Conservation (phyloP, 2,113 vertebrate species). For the Bubo bubo region DNA sequence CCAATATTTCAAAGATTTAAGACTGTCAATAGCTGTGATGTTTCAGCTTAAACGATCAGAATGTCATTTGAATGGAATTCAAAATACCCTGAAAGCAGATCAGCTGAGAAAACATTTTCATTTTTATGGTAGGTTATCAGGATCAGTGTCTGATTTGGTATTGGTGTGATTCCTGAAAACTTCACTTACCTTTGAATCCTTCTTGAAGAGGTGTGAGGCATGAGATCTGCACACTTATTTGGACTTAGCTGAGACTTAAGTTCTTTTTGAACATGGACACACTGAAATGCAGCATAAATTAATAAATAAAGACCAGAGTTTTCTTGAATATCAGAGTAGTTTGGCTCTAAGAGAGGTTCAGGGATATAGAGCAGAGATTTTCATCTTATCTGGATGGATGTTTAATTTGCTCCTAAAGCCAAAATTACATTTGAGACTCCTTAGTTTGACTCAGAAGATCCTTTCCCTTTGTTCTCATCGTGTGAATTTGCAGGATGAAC, state of each 20-base stretch:
- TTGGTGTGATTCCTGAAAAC: not conserved
- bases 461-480: not conserved
- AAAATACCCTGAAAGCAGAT: not conserved
- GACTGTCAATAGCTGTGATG: not conserved
- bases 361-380: not conserved
- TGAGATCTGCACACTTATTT: not conserved
- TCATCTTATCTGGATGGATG: not conserved
- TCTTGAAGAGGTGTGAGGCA: not conserved
- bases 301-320: not conserved
- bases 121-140: not conserved
- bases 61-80: not conserved
- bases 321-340: not conserved
- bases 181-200: not conserved
- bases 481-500: not conserved
- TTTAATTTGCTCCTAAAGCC: constrained; percentile 7
- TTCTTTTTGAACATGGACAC: not conserved
- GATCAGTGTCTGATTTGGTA: not conserved
- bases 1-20: not conserved
- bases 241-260: not conserved
- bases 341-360: not conserved
- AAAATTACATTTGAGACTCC: not conserved
- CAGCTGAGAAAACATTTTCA: not conserved
- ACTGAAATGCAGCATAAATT: not conserved
- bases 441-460: not conserved
- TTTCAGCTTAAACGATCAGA: not conserved